Percentiles rank a stretch among this genome's conserved stretches.
phyloP scores from a whole-genome alignment of 1,140 invertebrate genomes.

The Atopsyche davidsoni region DNA sequence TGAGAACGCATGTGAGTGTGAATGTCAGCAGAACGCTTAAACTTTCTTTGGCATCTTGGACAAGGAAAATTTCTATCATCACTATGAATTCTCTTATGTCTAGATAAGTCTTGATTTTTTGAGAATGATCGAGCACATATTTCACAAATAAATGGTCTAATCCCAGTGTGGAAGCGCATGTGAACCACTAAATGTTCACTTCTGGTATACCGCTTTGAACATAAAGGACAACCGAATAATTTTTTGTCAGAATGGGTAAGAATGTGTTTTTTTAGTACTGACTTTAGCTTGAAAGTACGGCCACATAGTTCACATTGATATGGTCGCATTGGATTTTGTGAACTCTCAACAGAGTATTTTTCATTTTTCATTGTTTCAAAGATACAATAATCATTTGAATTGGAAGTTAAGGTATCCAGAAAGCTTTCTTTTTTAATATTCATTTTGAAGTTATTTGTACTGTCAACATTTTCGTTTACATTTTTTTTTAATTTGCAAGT shows the following conservation, averaged over 20 bases:
- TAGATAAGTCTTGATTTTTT: slow-evolving; percentile 32
- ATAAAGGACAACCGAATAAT: slow-evolving; percentile 30
- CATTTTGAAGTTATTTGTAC: background rate
- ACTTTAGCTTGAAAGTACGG: slow-evolving; percentile 49
- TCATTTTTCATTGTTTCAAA: background rate
- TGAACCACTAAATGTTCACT: slow-evolving; percentile 29
- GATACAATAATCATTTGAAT: no score
- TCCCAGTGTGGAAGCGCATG: slow-evolving; percentile 33
- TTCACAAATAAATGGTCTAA: slow-evolving; percentile 38
- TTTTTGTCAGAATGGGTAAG: slow-evolving; percentile 45
- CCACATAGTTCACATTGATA: slow-evolving; percentile 42
- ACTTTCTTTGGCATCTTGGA: slow-evolving; percentile 50
- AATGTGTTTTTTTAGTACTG: slow-evolving; percentile 51
- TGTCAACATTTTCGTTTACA: slow-evolving; percentile 1
- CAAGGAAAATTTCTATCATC: slow-evolving; percentile 36
- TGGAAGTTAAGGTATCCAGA: no score
- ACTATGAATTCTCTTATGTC: slow-evolving; percentile 35
- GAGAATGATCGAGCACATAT: slow-evolving; percentile 34
- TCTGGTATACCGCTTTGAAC: slow-evolving; percentile 31
- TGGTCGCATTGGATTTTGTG: slow-evolving; percentile 7
- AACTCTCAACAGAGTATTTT: slow-evolving; percentile 1
- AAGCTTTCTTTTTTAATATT: slow-evolving; percentile 7
- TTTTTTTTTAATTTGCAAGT: slow-evolving; percentile 1
- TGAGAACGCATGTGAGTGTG: slow-evolving; percentile 78
- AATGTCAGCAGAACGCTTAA: slow-evolving; percentile 55